phyloP scores from a whole-genome alignment of 2,113 vertebrate genomes.

The Archocentrus centrarchus region DNA sequence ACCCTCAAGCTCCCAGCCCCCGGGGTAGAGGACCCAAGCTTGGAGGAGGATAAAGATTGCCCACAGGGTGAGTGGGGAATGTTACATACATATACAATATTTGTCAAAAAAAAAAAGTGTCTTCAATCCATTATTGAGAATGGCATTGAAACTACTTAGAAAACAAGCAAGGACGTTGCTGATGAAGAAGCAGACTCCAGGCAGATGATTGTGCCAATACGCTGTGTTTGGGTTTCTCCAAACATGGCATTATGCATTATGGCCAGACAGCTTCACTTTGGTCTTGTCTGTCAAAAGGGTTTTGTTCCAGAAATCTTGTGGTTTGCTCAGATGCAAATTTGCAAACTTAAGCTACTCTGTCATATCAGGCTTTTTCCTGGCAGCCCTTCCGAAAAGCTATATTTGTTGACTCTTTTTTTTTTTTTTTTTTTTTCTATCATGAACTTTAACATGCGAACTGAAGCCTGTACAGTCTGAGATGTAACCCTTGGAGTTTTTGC shows the following conservation, averaged over 20 bases:
- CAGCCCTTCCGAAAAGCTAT: background rate
- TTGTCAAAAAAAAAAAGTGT: no score
- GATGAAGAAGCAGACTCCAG: no score
- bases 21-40: no score
- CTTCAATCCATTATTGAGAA: no score
- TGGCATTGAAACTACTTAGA: no score
- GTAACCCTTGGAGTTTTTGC: background rate
- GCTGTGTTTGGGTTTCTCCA: no score
- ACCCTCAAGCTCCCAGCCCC: no score
- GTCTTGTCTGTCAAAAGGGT: background rate
- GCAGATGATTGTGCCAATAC: no score
- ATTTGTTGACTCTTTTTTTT: background rate
- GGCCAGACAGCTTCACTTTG: background rate
- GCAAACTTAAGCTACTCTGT: background rate
- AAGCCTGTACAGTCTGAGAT: background rate
- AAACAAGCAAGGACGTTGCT: no score
- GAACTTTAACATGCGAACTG: background rate
- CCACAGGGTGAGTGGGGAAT: no score
- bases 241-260: background rate
- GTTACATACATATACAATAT: no score
- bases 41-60: no score
- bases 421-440: background rate
- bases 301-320: background rate
- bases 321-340: background rate
- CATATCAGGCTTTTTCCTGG: background rate